These are phyloP conservation scores for Pycnomerus fuliginosus DNA, from an alignment of 2,888 invertebrate species.

Conservation along the genomic window DNA sequence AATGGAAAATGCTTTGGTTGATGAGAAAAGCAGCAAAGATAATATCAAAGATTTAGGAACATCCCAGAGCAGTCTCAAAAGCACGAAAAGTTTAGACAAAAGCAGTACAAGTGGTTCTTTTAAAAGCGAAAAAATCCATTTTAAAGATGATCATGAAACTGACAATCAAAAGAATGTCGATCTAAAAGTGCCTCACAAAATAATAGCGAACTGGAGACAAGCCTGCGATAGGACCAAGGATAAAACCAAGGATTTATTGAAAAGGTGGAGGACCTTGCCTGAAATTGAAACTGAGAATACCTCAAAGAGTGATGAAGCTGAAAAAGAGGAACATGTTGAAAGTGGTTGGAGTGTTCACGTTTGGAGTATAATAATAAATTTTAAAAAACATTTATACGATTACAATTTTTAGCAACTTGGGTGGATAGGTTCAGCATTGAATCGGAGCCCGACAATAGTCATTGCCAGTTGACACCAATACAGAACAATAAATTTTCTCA, in stretches of 20 bases:
- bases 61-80: slow-evolving; percentile 47
- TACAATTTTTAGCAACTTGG: slow-evolving; percentile 64
- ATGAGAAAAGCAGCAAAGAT: slow-evolving; percentile 44
- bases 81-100: slow-evolving; percentile 49
- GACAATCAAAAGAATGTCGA: slow-evolving; percentile 45
- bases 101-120: slow-evolving; percentile 45
- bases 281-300: slow-evolving; percentile 55
- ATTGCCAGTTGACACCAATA: slow-evolving; percentile 61
- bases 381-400: slow-evolving; percentile 1
- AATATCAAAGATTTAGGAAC: slow-evolving; percentile 44
- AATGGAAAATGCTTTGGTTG: slow-evolving; percentile 43
- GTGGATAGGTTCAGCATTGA: slow-evolving; percentile 72
- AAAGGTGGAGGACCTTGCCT: slow-evolving; percentile 68
- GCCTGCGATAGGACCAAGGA: slow-evolving; percentile 76
- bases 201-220: slow-evolving; percentile 72
- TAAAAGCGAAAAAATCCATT: slow-evolving; percentile 50
- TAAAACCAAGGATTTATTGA: slow-evolving; percentile 70
- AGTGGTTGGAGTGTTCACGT: slow-evolving; percentile 76
- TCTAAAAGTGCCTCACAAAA: slow-evolving; percentile 66
- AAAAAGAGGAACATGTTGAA: slow-evolving; percentile 51
- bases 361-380: slow-evolving; percentile 63
- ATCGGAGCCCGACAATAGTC: slow-evolving; percentile 58
- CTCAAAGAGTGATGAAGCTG: slow-evolving; percentile 52
- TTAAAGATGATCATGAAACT: slow-evolving; percentile 41
- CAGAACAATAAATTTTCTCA: slow-evolving; percentile 70